Conservation (phyloP, 1,140 invertebrate genomes). For the Saccostrea cuccullata region DNA sequence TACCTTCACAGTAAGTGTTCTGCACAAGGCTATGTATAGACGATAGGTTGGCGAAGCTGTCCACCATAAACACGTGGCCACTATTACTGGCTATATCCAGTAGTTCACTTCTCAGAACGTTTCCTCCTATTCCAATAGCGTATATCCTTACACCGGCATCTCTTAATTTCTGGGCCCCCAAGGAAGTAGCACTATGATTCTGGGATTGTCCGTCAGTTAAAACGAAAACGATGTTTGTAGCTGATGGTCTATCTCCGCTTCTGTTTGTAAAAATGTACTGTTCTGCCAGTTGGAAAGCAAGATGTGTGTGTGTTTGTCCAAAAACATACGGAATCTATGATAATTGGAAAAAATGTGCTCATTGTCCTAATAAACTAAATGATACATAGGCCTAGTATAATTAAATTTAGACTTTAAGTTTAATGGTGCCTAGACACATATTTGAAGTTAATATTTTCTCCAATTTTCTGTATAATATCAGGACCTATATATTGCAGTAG, state of each 20-base stretch:
- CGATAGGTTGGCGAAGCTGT: not conserved
- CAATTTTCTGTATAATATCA: no score
- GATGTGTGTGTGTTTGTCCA: slow-evolving; percentile 16
- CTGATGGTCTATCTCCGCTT: not conserved
- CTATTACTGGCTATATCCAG: not conserved
- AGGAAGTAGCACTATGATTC: not conserved
- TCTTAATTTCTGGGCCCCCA: slow-evolving; percentile 15
- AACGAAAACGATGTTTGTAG: slow-evolving; percentile 10
- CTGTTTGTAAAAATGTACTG: not conserved
- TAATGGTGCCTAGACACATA: no score
- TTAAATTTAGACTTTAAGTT: no score
- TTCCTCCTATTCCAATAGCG: slow-evolving; percentile 21
- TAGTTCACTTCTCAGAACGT: not conserved
- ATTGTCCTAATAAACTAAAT: no score
- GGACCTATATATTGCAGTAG: no score
- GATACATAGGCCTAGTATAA: no score
- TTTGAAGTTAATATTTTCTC: no score
- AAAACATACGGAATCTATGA: not conserved
- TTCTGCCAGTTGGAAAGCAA: not conserved
- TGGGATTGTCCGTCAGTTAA: slow-evolving; percentile 34
- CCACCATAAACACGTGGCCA: slow-evolving; percentile 24
- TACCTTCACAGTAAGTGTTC: slow-evolving; percentile 26
- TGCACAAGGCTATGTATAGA: slow-evolving; percentile 7
- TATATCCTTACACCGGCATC: slow-evolving; percentile 1
- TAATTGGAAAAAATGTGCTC: not conserved